Evolutionary conservation across 2,797 vertebrate species (phyloP), one percentile per base, ranked within the genome.

Genomic region (Coregonus sp.): DNA sequence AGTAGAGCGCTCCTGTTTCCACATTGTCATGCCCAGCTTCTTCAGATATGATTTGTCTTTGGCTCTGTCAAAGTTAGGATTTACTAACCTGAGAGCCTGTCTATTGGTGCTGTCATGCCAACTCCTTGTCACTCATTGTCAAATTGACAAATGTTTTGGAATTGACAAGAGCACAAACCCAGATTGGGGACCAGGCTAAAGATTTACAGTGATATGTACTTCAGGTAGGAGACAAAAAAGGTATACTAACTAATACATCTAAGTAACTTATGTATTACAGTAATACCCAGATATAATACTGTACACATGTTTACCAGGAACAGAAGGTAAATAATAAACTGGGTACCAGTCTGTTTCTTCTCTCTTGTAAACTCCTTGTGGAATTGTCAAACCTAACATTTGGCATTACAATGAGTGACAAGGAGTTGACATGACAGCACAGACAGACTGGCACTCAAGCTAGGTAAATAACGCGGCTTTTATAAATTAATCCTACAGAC

Each of bases 1-100:
- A 25, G 25, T 25, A 25, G 25, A 25, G 25, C 25, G 25, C 88
- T 5, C 97, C 98, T 0, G 97, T 99, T 89, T 97, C 95, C 90
- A 99, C 97, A 0, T 93, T 97, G 29, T 99, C 99, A 99, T 95
- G 35, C 96, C 96, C 40, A 93, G 80, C 78, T 88, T 95, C 92
- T 95, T 94, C 77, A 99, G 92, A 18, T 91, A 89, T 37, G 90
- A 91, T 76, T 95, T 95, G 83, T 98, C 93, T 81, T 95, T 98
- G 78, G 96, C 89, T 83, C 98, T 99, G 90, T 75, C 50, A 76
- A 75, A 71, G 52, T 77, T 59, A 11, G n/a, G 14, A 1, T 6
- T 2, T 33, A 14, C 29, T 35, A 54, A 16, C 51, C 51, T 54
- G 51, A 54, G 51, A 14, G 51, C 18, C 54, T 6, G 18, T 2